Evolutionary conservation across 2,888 invertebrate species (phyloP), one percentile per base, ranked within the genome.

Genomic region (Aphidius colemani): DNA sequence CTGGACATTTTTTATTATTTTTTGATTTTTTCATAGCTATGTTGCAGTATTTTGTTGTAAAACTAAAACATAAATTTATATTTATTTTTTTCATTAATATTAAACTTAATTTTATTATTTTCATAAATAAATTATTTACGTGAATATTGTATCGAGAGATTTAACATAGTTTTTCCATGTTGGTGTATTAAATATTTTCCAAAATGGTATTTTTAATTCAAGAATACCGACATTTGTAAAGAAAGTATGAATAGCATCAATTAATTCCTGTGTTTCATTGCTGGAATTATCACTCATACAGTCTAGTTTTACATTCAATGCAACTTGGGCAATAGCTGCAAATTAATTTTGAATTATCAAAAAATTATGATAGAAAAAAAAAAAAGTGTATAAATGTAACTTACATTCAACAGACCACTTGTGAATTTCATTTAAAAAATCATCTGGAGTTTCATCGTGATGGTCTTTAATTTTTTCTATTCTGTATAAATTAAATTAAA

Each of bases 381-480:
- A 9, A 55, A 62, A 48, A 43, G 30, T 48, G 55, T 18, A 59
- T 53, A 41, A 13, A 30, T 39, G 56, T 10, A 62, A 85, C 88
- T 87, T 82, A 90, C 93, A 91, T 84, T 93, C 92, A 53, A 93
- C 82, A 3, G 91, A 90, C 93, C 93, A 93, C 78, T 91, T 90
- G 75, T 90, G 89, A 41, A 91, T 85, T 82, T 91, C 90, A 68
- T 89, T 89, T 55, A 89, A 78, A 74, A 91, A 90, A 77, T 91
- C 86, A 0, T 83, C 83, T 0, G 89, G 88, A 65, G 90, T 87
- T 82, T 90, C 89, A 5, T 81, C 78, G 41, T 85, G 79, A 50
- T 79, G 74, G 69, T 89, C 84, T 74, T 86, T 85, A 72, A 88
- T 84, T 67, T 80, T 78, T n/a, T 85, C 82, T 73, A 88, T 83